Conservation (phyloP, 1,140 invertebrate genomes). For the Cataglyphis hispanica region DNA sequence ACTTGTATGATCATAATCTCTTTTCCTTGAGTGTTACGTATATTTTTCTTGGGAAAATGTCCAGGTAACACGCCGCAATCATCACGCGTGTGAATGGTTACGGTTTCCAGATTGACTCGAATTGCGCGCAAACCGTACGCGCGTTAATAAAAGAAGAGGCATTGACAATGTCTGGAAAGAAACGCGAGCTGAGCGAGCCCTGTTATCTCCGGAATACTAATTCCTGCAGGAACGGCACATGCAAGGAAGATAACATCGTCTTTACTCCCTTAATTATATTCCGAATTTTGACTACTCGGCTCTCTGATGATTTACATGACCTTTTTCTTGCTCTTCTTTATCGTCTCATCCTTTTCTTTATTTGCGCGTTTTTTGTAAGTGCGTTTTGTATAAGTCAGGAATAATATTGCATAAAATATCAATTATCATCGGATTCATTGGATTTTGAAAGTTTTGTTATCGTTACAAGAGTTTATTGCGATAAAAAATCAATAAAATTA, state of each 20-base stretch:
- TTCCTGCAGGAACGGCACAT: conserved; percentile 67
- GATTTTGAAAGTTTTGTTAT: conserved; percentile 28
- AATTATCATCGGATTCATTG: conserved; percentile 9
- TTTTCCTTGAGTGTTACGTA: conserved; percentile 27
- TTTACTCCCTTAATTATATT: conserved; percentile 37
- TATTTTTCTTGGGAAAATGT: conserved; percentile 80
- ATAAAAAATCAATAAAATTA: conserved; percentile 36
- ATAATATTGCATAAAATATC: conserved; percentile 1
- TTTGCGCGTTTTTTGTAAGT: conserved; percentile 28
- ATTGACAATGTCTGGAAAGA: conserved; percentile 52
- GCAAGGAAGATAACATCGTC: conserved; percentile 66
- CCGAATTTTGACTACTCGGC: conserved; percentile 20
- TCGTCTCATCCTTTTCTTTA: neutral
- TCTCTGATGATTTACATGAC: conserved; percentile 29
- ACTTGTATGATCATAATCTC: conserved; percentile 35
- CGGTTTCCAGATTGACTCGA: conserved; percentile 68
- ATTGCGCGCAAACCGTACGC: neutral
- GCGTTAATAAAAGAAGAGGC: conserved; percentile 48
- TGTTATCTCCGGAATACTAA: conserved; percentile 72
- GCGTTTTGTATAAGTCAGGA: conserved; percentile 49
- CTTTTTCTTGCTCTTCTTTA: conserved; percentile 35
- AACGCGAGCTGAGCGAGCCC: conserved; percentile 15
- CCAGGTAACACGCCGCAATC: conserved; percentile 64
- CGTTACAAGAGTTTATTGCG: neutral
- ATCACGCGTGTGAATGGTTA: conserved; percentile 77